Evolutionary conservation across 2,797 vertebrate species (phyloP), one percentile per base, ranked within the genome.

Genomic region (Tamandua tetradactyla): DNA sequence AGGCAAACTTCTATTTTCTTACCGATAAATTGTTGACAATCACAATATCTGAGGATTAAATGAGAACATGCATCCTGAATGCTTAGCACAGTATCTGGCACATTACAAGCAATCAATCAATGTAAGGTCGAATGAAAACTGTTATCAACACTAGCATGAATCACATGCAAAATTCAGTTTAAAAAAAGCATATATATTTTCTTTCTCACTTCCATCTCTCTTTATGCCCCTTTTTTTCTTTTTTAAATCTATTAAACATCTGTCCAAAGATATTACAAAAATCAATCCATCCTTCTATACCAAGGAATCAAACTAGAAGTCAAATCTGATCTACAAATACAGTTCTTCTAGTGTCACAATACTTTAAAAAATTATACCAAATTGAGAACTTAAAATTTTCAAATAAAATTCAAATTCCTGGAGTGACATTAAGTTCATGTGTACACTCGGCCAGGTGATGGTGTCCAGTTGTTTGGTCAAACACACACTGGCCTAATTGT

Each of bases 361-460:
- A 7, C 40, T 71, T 80, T 55, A 92, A 85, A 81, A 3, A 44
- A 61, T 64, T 62, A 1, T 4, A 23, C 18, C 23, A 88, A 74
- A 68, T 18, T 75, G 7, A 95, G 55, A 42, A 47, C 23, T 40
- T 32, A 5, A 32, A 84, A 18, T 64, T 92, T 89, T 80, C 32
- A 94, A 87, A 62, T 62, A 83, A 90, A 81, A 59, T n/a, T 20
- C 93, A 78, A n/a, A 88, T 61, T 92, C 47, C 23, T 55, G 17
- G 18, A 55, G 18, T 55, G 52, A 55, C 6, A 18, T 20, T 55
- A 55, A 20, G 18, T 55, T 55, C 52, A 22, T 55, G 17, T 20
- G 6, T 55, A 3, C 4, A 22, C 52, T 55, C 55, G 52, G 52
- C 52, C 52, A 55, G 52, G 52, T 55, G 11, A 55, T 55, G 18